A percentile compares a stretch with the other conserved stretches of the same genome.
Conservation (phyloP, 2,797 vertebrate genomes). For the Takifugu rubripes region DNA sequence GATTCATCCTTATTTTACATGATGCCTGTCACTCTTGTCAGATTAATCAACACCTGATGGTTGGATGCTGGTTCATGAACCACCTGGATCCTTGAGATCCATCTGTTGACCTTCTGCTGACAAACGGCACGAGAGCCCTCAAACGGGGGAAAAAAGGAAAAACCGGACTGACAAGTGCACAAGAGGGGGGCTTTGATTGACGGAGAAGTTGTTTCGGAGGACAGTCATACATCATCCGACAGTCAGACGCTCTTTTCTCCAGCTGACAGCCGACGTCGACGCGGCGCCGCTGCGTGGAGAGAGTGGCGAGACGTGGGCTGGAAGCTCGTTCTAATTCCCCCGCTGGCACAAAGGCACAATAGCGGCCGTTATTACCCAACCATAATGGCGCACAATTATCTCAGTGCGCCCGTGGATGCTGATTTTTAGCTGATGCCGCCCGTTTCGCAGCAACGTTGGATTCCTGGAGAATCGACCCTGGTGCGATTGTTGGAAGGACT, state of each 20-base stretch:
- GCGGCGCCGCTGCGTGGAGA: conserved; percentile 40
- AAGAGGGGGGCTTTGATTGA: conserved; percentile 60
- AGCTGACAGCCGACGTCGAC: conserved; percentile 57
- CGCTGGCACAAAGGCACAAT: conserved; percentile 34
- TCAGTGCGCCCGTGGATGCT: conserved; percentile 18
- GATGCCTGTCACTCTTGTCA: no score
- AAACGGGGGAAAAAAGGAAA: conserved; percentile 5
- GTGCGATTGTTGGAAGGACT: background rate
- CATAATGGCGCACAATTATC: conserved; percentile 41
- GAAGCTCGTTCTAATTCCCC: conserved; percentile 19
- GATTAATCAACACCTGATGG: no score
- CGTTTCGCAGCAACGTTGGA: background rate
- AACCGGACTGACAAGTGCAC: conserved; percentile 47
- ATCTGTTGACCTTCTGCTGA: conserved; percentile 25
- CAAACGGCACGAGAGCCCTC: conserved; percentile 14
- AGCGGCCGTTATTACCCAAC: conserved; percentile 26
- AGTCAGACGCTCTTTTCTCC: conserved; percentile 60
- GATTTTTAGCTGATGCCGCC: conserved; percentile 19
- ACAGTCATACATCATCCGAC: conserved; percentile 43
- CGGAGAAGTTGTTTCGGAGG: conserved; percentile 53
- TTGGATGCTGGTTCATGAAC: no score
- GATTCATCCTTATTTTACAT: background rate
- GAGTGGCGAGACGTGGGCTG: conserved; percentile 19
- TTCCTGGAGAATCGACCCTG: no score
- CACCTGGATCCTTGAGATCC: background rate